These are phyloP conservation scores for Seira ritae DNA, from an alignment of 2,888 invertebrate genomes.

Conservation along the genomic window DNA sequence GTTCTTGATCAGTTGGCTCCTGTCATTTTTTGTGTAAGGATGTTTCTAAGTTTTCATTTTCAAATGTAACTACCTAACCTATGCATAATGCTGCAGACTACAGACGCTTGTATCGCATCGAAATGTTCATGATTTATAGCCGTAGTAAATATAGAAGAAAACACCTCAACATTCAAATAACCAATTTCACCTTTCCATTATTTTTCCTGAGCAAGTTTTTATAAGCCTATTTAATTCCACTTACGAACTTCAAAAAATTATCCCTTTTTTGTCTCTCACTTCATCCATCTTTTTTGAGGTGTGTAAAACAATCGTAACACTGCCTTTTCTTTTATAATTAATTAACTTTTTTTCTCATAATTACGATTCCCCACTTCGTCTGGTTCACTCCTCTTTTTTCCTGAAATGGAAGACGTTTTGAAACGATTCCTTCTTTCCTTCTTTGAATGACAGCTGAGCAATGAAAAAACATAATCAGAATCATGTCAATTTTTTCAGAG, in stretches of 20 bases:
- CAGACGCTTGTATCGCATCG: too few species aligned
- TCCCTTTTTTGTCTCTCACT: slow-evolving; percentile 1
- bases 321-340: slow-evolving; percentile 47
- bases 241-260: slow-evolving; percentile 9
- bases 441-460: slow-evolving; percentile 1
- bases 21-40: slow-evolving; percentile 26
- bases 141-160: not conserved
- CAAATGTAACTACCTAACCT: too few species aligned
- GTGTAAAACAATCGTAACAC: slow-evolving; percentile 9
- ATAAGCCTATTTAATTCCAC: slow-evolving; percentile 44
- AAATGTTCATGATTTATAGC: slow-evolving; percentile 2
- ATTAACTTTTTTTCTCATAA: slow-evolving; percentile 53
- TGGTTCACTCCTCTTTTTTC: slow-evolving; percentile 29
- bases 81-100: too few species aligned
- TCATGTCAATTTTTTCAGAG: slow-evolving; percentile 34
- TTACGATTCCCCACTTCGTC: slow-evolving; percentile 36
- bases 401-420: not conserved
- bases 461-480: slow-evolving; percentile 36
- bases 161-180: not conserved
- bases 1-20: not conserved
- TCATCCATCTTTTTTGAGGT: not conserved
- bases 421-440: not conserved
- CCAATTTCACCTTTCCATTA: not conserved
- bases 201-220: slow-evolving; percentile 28
- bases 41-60: too few species aligned